phyloP scores from a whole-genome alignment of 2,113 vertebrate species.

The Crotalus tigris region DNA sequence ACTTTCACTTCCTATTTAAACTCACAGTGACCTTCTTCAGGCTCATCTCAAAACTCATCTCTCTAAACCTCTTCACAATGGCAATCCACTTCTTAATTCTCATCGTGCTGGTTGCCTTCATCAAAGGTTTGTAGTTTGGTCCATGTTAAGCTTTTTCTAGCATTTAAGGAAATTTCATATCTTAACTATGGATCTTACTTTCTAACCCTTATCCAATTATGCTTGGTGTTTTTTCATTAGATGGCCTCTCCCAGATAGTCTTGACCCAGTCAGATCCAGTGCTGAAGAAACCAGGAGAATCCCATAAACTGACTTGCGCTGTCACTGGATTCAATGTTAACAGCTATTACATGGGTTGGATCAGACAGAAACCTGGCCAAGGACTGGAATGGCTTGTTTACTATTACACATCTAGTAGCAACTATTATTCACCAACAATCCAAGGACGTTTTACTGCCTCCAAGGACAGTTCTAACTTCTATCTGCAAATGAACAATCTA shows the following conservation, averaged over 20 bases:
- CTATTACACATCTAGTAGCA: not conserved
- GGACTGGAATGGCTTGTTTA: not conserved
- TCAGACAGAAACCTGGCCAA: not conserved
- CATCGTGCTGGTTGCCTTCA: not conserved
- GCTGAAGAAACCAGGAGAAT: not conserved
- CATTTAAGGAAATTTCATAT: fast-evolving
- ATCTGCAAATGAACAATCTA: not conserved
- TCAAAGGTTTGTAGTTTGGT: not conserved
- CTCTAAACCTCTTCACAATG: no score
- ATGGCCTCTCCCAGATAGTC: not conserved
- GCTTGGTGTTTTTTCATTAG: not conserved
- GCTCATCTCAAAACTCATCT: not conserved
- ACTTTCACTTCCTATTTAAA: not conserved
- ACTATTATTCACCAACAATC: not conserved
- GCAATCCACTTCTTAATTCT: fast-evolving
- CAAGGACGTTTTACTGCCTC: not conserved
- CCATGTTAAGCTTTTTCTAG: not conserved
- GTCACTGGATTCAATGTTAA: constrained; percentile 33
- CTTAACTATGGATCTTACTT: not conserved
- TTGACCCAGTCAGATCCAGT: not conserved
- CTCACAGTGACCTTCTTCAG: no score
- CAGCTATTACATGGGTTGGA: fast-evolving
- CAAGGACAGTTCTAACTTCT: not conserved
- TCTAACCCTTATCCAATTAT: not conserved
- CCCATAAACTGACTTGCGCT: constrained; percentile 24